Percentiles rank a stretch among this genome's conserved stretches.
These are phyloP conservation scores for Malurus splendens DNA, from an alignment of 2,797 vertebrate genomes.

Conservation along the genomic window DNA sequence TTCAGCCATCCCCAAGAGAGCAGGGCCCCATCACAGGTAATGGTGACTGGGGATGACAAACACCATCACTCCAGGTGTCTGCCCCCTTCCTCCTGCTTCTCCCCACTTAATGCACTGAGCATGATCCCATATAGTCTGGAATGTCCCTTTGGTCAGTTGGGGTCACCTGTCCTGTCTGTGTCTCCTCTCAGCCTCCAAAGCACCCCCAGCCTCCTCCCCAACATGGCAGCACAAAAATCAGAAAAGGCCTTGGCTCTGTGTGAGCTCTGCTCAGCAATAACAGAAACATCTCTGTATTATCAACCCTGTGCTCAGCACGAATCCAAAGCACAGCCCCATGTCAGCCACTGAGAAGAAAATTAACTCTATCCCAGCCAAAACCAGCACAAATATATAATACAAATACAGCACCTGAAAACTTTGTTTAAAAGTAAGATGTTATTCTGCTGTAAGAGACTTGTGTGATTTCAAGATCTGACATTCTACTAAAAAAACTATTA, in stretches of 20 bases:
- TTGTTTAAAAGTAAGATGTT: not conserved
- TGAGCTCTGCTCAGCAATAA: not conserved
- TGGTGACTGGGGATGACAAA: not conserved
- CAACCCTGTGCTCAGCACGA: not conserved
- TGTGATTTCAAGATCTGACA: not conserved
- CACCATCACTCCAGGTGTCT: accelerated
- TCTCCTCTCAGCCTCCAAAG: not conserved
- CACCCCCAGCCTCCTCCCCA: not conserved
- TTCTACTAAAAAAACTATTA: not conserved
- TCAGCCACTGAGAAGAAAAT: not conserved
- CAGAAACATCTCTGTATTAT: not conserved
- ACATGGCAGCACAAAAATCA: accelerated
- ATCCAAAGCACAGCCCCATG: not conserved
- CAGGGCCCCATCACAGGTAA: not conserved
- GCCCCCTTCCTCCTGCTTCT: not conserved
- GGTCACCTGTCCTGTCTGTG: accelerated
- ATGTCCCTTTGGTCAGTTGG: not conserved
- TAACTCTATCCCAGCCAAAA: not conserved
- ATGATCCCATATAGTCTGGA: not conserved
- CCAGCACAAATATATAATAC: not conserved
- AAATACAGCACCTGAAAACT: not conserved
- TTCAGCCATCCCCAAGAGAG: not conserved
- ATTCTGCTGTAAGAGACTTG: not conserved
- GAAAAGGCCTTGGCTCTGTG: not conserved
- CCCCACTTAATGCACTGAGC: accelerated